Conservation (phyloP, 2,113 vertebrate genomes). For the Phyllostomus discolor region DNA sequence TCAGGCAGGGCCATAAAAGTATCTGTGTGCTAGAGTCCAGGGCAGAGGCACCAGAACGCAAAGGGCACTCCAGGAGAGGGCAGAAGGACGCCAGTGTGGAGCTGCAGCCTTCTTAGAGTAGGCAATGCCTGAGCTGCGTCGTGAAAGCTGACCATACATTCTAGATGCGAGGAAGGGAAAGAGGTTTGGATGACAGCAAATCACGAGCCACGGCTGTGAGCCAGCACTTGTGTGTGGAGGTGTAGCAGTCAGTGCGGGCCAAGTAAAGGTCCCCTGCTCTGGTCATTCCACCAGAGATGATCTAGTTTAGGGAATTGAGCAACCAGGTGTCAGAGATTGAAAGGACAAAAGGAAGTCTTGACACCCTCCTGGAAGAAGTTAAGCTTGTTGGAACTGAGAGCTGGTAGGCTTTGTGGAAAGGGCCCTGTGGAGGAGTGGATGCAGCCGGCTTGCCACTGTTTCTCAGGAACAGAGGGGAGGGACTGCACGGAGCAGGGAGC, state of each 20-base stretch:
- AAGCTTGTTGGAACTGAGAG: neutral
- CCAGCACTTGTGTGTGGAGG: neutral
- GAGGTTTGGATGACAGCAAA: neutral
- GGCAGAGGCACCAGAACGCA: neutral
- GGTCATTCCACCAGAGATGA: neutral
- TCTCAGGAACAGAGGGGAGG: neutral
- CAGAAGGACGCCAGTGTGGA: too few relatives aligned
- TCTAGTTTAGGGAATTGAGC: neutral
- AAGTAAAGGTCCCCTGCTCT: fast-evolving
- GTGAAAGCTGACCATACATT: neutral
- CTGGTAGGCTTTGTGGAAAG: neutral
- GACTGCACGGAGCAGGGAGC: fast-evolving
- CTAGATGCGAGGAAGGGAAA: neutral
- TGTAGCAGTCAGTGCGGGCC: fast-evolving
- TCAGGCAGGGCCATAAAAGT: too few relatives aligned
- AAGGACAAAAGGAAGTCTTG: neutral
- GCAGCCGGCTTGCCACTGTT: fast-evolving
- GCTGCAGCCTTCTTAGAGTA: too few relatives aligned
- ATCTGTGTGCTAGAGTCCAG: neutral
- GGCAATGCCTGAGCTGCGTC: neutral
- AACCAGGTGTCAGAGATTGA: neutral
- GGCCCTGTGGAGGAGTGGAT: neutral
- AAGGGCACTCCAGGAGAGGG: neutral
- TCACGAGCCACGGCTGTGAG: neutral
- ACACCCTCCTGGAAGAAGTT: neutral